Conservation (phyloP, 2,113 vertebrate genomes). For the Scophthalmus maximus region DNA sequence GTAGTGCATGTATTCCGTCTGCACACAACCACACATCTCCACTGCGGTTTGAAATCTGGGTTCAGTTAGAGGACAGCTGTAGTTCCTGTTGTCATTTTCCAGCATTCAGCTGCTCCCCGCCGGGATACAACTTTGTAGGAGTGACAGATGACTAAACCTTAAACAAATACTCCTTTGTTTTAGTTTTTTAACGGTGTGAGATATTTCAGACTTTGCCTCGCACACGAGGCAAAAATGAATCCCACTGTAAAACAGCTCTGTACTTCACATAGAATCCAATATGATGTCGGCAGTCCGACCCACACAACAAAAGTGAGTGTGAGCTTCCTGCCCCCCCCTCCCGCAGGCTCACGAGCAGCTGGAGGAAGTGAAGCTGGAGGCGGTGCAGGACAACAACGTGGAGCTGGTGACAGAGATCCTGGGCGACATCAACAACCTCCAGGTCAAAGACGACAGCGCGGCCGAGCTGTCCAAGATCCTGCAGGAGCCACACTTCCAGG, state of each 20-base stretch:
- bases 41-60: conserved; percentile 16
- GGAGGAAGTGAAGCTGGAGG: conserved; percentile 96
- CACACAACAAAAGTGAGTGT: not conserved
- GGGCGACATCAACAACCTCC: conserved; percentile 91
- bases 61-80: conserved; percentile 25
- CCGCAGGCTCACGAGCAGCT: conserved; percentile 91
- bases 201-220: not conserved
- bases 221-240: not conserved
- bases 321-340: conserved; percentile 54
- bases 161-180: conserved; percentile 18
- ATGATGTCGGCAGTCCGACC: not conserved
- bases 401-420: conserved; percentile 97
- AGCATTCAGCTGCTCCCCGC: conserved; percentile 3
- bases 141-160: conserved; percentile 15
- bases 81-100: conserved; percentile 26
- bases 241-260: not conserved
- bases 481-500: conserved; percentile 98
- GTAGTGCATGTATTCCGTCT: not conserved
- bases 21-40: conserved; percentile 5
- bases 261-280: not conserved
- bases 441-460: conserved; percentile 88
- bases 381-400: conserved; percentile 97
- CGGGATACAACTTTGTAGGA: not conserved
- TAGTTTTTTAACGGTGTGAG: conserved; percentile 8
- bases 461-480: conserved; percentile 93